These are phyloP conservation scores for Schizopygopsis malacanthus DNA, from an alignment of 2,797 vertebrate species.

Conservation along the genomic window DNA sequence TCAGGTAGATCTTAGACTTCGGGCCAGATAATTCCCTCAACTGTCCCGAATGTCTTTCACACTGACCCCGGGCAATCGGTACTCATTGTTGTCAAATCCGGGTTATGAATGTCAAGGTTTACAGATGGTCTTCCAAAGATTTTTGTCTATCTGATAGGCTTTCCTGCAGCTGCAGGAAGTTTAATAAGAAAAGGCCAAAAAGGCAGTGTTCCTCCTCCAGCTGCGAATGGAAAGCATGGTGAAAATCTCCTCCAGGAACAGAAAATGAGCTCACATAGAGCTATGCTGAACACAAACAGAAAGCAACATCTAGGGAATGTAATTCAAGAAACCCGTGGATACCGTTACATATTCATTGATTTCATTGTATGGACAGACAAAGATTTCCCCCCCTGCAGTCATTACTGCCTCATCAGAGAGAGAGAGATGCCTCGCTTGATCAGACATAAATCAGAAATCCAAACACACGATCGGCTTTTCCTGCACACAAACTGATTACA, in stretches of 20 bases:
- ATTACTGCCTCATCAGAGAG: no score
- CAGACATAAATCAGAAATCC: no score
- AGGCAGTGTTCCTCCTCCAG: not conserved
- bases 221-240: not conserved
- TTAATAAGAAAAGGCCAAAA: not conserved
- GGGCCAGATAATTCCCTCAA: not conserved
- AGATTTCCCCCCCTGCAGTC: no score
- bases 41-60: not conserved
- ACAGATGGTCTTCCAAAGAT: not conserved
- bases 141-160: not conserved
- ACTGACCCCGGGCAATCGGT: not conserved
- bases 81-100: not conserved
- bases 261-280: constrained; percentile 15
- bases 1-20: not conserved
- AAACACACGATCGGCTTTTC: no score
- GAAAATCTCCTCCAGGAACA: not conserved
- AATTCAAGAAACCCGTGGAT: not conserved
- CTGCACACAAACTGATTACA: no score
- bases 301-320: not conserved
- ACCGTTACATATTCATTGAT: no score
- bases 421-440: no score
- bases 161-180: not conserved
- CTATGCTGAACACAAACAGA: not conserved
- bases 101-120: not conserved
- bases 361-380: no score